phyloP scores from a whole-genome alignment of 2,113 vertebrate genomes.

The Leptobrachium leishanense region DNA sequence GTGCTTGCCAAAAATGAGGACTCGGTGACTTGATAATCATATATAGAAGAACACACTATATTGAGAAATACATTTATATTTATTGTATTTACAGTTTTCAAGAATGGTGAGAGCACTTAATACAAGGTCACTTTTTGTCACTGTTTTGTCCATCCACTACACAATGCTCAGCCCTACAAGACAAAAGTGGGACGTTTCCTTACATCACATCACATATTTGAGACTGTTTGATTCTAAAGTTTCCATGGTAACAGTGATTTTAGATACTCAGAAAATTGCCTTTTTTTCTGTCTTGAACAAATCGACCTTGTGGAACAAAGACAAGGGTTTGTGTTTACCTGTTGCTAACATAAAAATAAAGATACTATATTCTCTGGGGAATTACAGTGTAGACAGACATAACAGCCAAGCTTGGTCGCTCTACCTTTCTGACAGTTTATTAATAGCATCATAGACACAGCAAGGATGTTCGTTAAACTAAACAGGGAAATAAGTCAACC shows the following conservation, averaged over 20 bases:
- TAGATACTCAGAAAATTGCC: conserved; percentile 31
- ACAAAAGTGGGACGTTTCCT: background rate
- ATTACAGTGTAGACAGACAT: background rate
- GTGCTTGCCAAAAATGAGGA: no score
- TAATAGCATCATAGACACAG: background rate
- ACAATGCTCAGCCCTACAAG: no score
- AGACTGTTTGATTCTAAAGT: conserved; percentile 11
- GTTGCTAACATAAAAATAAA: background rate
- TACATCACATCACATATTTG: conserved; percentile 38
- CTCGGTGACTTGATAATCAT: no score
- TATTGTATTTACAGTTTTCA: no score
- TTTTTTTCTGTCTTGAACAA: conserved; percentile 35
- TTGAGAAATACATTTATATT: no score
- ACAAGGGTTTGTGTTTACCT: conserved; percentile 11
- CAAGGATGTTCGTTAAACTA: background rate
- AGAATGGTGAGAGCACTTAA: no score
- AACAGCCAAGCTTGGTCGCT: background rate
- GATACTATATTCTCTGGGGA: background rate
- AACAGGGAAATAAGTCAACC: background rate
- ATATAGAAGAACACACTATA: no score
- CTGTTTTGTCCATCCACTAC: no score
- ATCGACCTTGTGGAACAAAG: conserved; percentile 31
- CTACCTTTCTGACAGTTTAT: no score
- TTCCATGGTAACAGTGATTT: conserved; percentile 41
- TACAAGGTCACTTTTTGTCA: no score